phyloP scores from a whole-genome alignment of 2,888 invertebrate species.

The Tiliacea citrago region DNA sequence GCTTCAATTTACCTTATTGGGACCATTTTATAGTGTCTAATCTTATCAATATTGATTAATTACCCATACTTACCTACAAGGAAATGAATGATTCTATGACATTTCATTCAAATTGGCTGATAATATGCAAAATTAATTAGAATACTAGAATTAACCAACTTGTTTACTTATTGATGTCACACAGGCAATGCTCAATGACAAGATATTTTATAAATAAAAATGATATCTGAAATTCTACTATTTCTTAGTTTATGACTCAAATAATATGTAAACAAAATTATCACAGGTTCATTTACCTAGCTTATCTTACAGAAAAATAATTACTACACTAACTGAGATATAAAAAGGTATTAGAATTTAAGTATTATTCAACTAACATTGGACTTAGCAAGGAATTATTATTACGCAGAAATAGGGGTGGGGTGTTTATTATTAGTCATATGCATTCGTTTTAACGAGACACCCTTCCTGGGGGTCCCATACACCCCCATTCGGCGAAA shows the following conservation, averaged over 20 bases:
- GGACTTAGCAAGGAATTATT: constrained; percentile 35
- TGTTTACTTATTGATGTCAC: constrained; percentile 37
- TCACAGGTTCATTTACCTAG: constrained; percentile 42
- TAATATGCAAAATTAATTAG: constrained; percentile 20
- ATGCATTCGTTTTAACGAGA: constrained; percentile 58
- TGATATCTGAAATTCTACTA: constrained; percentile 33
- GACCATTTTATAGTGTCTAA: not conserved
- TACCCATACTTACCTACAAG: not conserved
- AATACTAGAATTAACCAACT: constrained; percentile 11
- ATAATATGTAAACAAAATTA: constrained; percentile 45
- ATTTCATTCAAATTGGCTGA: constrained; percentile 8
- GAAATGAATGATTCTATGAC: constrained; percentile 12
- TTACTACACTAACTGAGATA: constrained; percentile 39
- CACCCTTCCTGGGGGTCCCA: constrained; percentile 74
- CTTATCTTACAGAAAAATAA: constrained; percentile 45
- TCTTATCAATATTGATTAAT: constrained; percentile 26
- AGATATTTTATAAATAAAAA: constrained; percentile 36
- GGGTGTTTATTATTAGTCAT: constrained; percentile 67
- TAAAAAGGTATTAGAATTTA: constrained; percentile 40
- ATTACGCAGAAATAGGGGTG: constrained; percentile 47
- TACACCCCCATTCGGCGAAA: constrained; percentile 79
- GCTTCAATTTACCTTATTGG: constrained; percentile 6
- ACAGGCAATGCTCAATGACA: constrained; percentile 36
- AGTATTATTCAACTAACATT: constrained; percentile 31
- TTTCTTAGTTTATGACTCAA: constrained; percentile 38